These are phyloP conservation scores for Aricia agestis DNA, from an alignment of 1,140 invertebrate genomes.

Conservation along the genomic window DNA sequence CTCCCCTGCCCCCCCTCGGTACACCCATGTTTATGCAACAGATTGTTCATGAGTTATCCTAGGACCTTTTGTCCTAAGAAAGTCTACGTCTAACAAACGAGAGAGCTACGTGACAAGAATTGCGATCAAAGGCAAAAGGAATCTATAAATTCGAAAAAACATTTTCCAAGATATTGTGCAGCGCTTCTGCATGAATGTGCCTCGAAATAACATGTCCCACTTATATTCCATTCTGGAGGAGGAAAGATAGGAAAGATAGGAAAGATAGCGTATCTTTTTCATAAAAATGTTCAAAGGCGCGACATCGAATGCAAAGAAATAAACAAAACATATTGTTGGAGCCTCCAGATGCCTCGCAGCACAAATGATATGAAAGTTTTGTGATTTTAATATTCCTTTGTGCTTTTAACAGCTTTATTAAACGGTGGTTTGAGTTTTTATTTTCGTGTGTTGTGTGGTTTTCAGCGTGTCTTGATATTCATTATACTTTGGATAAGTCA, in stretches of 20 bases:
- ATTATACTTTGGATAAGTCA: no score
- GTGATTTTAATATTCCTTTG: conserved; percentile 9
- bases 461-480: not conserved
- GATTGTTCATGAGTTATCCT: no score
- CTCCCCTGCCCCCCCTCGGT: no score
- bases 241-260: conserved; percentile 15
- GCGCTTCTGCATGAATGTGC: not conserved
- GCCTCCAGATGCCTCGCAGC: conserved; percentile 11
- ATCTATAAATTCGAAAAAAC: conserved; percentile 1
- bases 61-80: not conserved
- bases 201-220: conserved; percentile 3
- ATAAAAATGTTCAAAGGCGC: conserved; percentile 21
- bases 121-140: not conserved
- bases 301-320: conserved; percentile 17
- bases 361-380: conserved; percentile 19
- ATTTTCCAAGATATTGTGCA: conserved; percentile 10
- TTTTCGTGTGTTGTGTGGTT: not conserved
- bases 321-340: conserved; percentile 18
- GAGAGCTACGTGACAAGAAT: not conserved
- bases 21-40: no score
- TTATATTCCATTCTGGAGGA: conserved; percentile 4
- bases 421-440: not conserved
- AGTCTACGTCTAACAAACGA: not conserved
- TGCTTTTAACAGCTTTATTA: not conserved
- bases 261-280: conserved; percentile 20